These are phyloP conservation scores for Ageneiosus marmoratus DNA, from an alignment of 2,113 vertebrate species.

Conservation along the genomic window DNA sequence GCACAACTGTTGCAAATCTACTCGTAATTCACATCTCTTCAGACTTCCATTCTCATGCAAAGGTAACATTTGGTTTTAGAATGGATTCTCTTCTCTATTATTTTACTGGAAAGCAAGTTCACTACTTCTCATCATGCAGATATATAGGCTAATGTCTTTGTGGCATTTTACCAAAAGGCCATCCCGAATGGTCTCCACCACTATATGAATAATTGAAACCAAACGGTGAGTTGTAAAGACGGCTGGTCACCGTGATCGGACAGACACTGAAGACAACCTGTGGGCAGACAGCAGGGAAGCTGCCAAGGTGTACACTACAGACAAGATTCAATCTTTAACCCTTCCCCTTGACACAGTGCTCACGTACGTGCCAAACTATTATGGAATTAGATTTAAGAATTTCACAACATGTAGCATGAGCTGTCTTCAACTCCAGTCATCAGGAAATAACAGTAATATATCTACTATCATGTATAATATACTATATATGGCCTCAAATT, in stretches of 20 bases:
- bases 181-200: conserved; percentile 60
- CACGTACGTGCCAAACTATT: background rate
- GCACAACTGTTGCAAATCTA: conserved; percentile 52
- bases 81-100: conserved; percentile 69
- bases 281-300: conserved; percentile 17
- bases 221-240: conserved; percentile 62
- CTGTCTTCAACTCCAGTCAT: too few relatives aligned
- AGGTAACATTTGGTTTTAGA: conserved; percentile 79
- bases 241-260: conserved; percentile 42
- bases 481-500: too few relatives aligned
- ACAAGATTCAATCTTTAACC: conserved; percentile 1
- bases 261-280: conserved; percentile 11
- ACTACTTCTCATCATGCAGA: conserved; percentile 69
- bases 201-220: conserved; percentile 70
- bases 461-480: too few relatives aligned
- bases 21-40: conserved; percentile 60
- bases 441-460: too few relatives aligned
- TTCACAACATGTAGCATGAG: background rate
- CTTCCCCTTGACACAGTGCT: background rate
- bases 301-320: conserved; percentile 13
- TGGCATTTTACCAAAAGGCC: conserved; percentile 80
- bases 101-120: conserved; percentile 63
- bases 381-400: background rate
- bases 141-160: conserved; percentile 74
- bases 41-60: conserved; percentile 71